A percentile compares a stretch with the other conserved stretches of the same genome.
Conservation (phyloP, 2,113 vertebrate species). For the Sander lucioperca region DNA sequence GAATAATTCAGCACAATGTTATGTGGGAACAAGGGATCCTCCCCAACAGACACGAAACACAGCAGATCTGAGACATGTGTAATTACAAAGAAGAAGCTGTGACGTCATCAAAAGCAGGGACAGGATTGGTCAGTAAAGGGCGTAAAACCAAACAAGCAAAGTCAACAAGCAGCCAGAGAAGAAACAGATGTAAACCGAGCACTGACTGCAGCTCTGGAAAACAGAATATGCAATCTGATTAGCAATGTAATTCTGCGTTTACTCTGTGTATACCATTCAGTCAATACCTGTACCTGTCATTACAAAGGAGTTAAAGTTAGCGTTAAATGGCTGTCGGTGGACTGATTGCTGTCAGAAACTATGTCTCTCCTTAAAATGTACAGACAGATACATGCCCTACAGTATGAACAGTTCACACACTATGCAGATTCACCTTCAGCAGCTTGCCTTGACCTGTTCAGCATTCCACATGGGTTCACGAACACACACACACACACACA, state of each 20-base stretch:
- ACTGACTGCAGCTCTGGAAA: not conserved
- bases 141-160: not conserved
- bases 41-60: conserved; percentile 36
- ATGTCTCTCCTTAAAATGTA: not conserved
- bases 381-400: not conserved
- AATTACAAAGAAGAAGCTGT: conserved; percentile 15
- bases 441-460: conserved; percentile 72
- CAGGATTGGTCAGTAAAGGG: not conserved
- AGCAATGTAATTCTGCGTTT: not conserved
- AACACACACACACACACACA: conserved; percentile 1
- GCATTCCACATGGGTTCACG: conserved; percentile 60
- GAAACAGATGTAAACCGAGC: conserved; percentile 3
- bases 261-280: not conserved
- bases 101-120: not conserved
- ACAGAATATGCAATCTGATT: not conserved
- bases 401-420: conserved; percentile 18
- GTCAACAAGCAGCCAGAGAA: not conserved
- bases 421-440: conserved; percentile 17
- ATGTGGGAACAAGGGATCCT: conserved; percentile 52
- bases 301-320: not conserved
- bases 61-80: not conserved
- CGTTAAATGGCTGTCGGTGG: not conserved
- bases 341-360: not conserved
- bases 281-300: not conserved
- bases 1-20: conserved; percentile 68